Base-by-base conservation (phyloP, 2,797 vertebrate species). In the Borostomias antarcticus region DNA sequence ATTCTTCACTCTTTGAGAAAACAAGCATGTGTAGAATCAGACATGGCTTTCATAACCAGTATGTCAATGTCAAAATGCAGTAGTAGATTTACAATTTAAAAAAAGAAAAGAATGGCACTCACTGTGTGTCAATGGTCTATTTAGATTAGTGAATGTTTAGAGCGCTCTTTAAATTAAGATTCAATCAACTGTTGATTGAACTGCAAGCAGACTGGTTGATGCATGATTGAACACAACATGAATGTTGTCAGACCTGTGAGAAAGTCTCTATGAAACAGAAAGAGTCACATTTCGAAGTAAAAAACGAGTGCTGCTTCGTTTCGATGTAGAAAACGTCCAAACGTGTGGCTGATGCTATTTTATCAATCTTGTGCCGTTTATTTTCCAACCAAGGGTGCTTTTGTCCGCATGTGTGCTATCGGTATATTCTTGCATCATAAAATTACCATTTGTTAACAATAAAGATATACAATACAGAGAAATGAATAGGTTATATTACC, bases 311-410 rank as follows among this genome's bases (percentile, higher is more conserved):
- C n/a, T 76, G 77, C 75, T 84, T 72, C 58, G 77, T 83, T 78
- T 87, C 74, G 74, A 64, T 82, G 83, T 88, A 85, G 82, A 85
- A 83, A 81, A 74, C 81, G 80, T 81, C 76, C 59, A 87, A 76
- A 78, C 73, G 71, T 86, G 74, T 50, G 77, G 70, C 86, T 76
- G 73, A 78, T 10, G 62, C 81, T 88, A 84, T 79, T 73, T 45
- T 85, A 87, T 83, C 83, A 57, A 80, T 75, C 74, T 81, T 87
- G 85, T 88, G 82, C 77, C 73, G 81, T 84, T 87, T 82, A 53
- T 81, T 89, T 89, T 86, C 65, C 58, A 85, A 83, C 78, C 79
- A 73, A 85, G 83, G 89, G 88, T 91, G 89, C 88, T 90, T 89
- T 82, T 62, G 84, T 89, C 85, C 86, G 89, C 88, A 89, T 89